phyloP scores from a whole-genome alignment of 2,888 invertebrate species.

The Amblyjoppa proteus region DNA sequence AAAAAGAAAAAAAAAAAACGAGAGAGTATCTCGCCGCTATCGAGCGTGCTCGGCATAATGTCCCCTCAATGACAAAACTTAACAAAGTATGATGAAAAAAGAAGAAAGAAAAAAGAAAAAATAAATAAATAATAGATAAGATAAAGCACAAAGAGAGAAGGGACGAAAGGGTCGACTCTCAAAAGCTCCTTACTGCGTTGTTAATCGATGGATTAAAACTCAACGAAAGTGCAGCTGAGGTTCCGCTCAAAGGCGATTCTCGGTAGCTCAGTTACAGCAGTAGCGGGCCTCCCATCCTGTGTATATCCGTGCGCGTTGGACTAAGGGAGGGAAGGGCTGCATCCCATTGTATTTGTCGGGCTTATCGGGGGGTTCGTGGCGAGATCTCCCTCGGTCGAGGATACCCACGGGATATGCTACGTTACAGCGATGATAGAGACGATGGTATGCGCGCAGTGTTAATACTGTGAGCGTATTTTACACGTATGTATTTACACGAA shows the following conservation, averaged over 20 bases:
- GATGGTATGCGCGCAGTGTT: not conserved
- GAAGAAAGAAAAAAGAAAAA: not conserved
- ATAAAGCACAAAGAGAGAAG: constrained; percentile 4
- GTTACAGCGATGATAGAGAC: not conserved
- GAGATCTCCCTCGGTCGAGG: constrained; percentile 37
- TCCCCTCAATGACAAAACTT: not conserved
- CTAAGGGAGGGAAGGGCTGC: constrained; percentile 18
- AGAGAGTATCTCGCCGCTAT: not conserved
- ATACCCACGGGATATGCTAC: constrained; percentile 34
- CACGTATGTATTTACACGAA: not conserved
- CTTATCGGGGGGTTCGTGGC: constrained; percentile 31
- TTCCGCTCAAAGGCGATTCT: constrained; percentile 28
- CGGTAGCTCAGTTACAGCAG: constrained; percentile 27
- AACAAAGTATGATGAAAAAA: not conserved
- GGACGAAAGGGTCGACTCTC: constrained; percentile 25
- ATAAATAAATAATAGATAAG: not conserved
- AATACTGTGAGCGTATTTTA: constrained; percentile 22
- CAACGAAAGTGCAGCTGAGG: constrained; percentile 11
- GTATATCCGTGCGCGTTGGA: constrained; percentile 57
- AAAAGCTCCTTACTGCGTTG: constrained; percentile 30
- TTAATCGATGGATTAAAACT: constrained; percentile 34
- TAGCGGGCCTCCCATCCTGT: constrained; percentile 22
- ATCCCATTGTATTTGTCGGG: constrained; percentile 57
- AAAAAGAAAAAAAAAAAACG: not conserved
- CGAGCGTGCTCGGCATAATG: not conserved